phyloP scores from a whole-genome alignment of 2,113 vertebrate species.

The Galbula dea region DNA sequence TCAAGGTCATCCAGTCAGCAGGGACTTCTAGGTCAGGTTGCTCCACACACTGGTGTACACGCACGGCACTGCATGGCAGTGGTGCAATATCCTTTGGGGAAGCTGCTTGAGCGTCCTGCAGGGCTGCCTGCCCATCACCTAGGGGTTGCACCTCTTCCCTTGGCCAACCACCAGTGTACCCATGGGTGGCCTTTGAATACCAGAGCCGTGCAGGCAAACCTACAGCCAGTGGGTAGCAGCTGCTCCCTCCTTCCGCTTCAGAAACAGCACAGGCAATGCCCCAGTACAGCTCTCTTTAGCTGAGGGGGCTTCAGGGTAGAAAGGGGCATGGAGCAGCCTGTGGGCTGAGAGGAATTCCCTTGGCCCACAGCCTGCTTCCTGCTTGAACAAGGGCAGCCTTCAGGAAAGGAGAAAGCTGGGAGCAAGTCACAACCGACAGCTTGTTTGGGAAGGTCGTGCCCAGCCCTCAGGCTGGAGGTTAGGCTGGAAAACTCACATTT shows the following conservation, averaged over 20 bases:
- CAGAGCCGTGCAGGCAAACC: background rate
- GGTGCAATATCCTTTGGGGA: too few species aligned
- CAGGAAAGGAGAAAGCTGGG: background rate
- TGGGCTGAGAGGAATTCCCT: background rate
- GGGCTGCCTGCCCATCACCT: too few species aligned
- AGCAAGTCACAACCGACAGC: background rate
- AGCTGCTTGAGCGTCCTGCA: too few species aligned
- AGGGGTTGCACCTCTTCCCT: too few species aligned
- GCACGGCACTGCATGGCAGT: too few species aligned
- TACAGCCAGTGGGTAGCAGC: background rate
- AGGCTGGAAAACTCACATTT: background rate
- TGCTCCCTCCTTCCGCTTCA: rapidly evolving
- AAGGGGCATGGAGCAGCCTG: background rate
- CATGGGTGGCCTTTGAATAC: rapidly evolving
- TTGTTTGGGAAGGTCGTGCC: background rate
- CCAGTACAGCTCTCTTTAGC: background rate
- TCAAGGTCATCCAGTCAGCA: too few species aligned
- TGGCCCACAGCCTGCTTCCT: background rate
- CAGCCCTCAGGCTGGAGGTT: background rate
- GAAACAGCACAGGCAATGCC: background rate
- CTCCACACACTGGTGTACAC: too few species aligned
- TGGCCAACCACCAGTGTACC: too few species aligned
- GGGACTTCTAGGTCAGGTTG: too few species aligned
- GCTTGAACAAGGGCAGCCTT: background rate
- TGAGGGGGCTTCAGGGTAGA: background rate